Conservation (phyloP, 2,888 invertebrate genomes). For the Antitype chi region DNA sequence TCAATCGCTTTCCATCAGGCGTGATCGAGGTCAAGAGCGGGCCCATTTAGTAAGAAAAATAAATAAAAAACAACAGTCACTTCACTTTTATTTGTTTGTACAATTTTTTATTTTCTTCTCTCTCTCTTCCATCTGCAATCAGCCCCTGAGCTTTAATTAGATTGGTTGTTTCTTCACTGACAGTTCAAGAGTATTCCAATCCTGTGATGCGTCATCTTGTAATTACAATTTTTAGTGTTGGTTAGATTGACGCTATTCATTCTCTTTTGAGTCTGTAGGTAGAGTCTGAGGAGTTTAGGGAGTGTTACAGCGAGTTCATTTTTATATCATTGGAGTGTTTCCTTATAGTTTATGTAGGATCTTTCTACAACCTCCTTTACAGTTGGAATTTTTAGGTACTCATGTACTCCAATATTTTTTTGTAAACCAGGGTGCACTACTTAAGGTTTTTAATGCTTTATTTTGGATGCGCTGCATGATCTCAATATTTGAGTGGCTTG, state of each 20-base stretch:
- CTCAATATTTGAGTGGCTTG: too few species aligned
- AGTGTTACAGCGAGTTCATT: neutral
- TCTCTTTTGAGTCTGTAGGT: neutral
- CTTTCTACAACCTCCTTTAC: neutral
- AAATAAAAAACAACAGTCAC: too few species aligned
- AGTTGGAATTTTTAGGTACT: neutral
- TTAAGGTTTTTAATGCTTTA: too few species aligned
- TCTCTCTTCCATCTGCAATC: neutral
- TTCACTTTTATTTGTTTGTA: neutral
- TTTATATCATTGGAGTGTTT: neutral
- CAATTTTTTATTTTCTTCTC: too few species aligned
- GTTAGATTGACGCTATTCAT: neutral
- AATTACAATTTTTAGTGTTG: neutral
- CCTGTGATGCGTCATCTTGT: neutral
- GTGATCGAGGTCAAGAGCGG: too few species aligned
- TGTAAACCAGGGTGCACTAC: too few species aligned
- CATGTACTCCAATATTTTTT: too few species aligned
- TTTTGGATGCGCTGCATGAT: too few species aligned
- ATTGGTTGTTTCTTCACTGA: neutral
- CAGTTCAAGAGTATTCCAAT: neutral
- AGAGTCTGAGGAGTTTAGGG: neutral
- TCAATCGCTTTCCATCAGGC: too few species aligned
- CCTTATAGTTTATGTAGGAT: neutral
- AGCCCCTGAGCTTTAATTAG: neutral
- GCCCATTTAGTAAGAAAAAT: too few species aligned